Evolutionary conservation across 2,888 invertebrate species (phyloP), one percentile per base, ranked within the genome.

Genomic region (Alitta virens): DNA sequence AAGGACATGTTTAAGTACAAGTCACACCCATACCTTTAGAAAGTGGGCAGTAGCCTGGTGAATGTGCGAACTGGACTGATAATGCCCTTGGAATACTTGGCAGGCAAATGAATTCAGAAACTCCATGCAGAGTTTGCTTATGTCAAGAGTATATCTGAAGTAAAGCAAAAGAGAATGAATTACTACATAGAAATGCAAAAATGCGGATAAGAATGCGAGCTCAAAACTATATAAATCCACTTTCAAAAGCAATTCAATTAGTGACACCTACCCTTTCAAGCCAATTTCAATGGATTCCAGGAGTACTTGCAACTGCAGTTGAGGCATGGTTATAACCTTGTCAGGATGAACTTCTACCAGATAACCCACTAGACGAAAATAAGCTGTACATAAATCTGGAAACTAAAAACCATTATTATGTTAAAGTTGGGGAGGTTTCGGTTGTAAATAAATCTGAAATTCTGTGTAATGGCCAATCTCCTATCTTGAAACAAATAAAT

Each of bases 291-390:
- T 64, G 5, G 81, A 81, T 24, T 74, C 71, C 72, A 82, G 75
- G 18, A 83, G 65, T 23, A 69, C 71, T 55, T 78, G 73, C 65
- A 78, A 76, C 53, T 81, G 68, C 9, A 74, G 68, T 12, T 74
- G 73, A 1, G 79, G 76, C 42, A 82, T 72, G 38, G 72, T 72
- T 56, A 78, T 72, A 53, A 89, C 83, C 77, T 88, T 87, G 59
- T 87, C 87, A 0, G 89, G 87, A 74, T 87, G 86, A 62, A 87
- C 84, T 74, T 89, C 89, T 68, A 86, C 86, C 54, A 89, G 84
- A 72, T 87, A 86, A 24, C 87, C 85, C 56, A 90, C 83, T 77
- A 90, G 85, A 75, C 88, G 85, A 75, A 84, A 88, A 77, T 86
- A 88, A 80, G 88, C 87, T 38, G 84, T 80, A 76, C 89, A 89